phyloP scores from a whole-genome alignment of 2,888 invertebrate genomes.

The Acleris laterana region DNA sequence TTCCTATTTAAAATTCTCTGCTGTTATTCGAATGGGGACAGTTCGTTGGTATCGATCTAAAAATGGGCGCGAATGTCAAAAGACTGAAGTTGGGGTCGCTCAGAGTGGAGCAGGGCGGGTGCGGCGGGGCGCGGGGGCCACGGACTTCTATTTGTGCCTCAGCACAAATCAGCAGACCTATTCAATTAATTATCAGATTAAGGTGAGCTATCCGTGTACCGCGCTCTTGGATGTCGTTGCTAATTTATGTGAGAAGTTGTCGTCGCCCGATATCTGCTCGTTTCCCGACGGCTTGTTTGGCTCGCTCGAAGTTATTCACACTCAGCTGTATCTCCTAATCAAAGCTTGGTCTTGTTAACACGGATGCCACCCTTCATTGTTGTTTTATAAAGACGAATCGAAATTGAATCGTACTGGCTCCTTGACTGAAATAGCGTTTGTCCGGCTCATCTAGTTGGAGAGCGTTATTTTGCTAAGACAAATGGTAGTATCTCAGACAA shows the following conservation, averaged over 20 bases:
- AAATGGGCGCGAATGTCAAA: slow-evolving; percentile 83
- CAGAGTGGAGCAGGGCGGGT: slow-evolving; percentile 28
- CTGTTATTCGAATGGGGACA: slow-evolving; percentile 61
- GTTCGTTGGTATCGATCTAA: slow-evolving; percentile 78
- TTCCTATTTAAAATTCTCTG: slow-evolving; percentile 46
- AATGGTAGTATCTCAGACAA: too few relatives aligned
- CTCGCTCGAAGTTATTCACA: slow-evolving; percentile 21
- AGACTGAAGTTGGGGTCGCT: slow-evolving; percentile 78
- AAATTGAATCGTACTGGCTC: slow-evolving; percentile 38
- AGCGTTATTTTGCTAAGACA: too few relatives aligned
- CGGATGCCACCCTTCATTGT: slow-evolving; percentile 35
- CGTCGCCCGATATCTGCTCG: slow-evolving; percentile 52
- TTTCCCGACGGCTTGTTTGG: slow-evolving; percentile 43
- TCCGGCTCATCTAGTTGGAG: slow-evolving; percentile 39
- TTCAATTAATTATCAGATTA: slow-evolving; percentile 84
- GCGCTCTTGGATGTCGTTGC: slow-evolving; percentile 68
- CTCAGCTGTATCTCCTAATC: slow-evolving; percentile 26
- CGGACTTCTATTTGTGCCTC: slow-evolving; percentile 76
- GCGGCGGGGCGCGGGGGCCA: slow-evolving; percentile 53
- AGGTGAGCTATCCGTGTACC: slow-evolving; percentile 76
- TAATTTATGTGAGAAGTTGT: slow-evolving; percentile 61
- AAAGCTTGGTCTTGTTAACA: slow-evolving; percentile 18
- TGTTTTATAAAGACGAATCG: slow-evolving; percentile 18
- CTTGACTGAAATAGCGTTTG: slow-evolving; percentile 45
- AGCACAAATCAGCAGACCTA: slow-evolving; percentile 81